A percentile compares a stretch with the other conserved stretches of the same genome.
These are phyloP conservation scores for Ranitomeya variabilis DNA, from an alignment of 2,113 vertebrate genomes.

Conservation along the genomic window DNA sequence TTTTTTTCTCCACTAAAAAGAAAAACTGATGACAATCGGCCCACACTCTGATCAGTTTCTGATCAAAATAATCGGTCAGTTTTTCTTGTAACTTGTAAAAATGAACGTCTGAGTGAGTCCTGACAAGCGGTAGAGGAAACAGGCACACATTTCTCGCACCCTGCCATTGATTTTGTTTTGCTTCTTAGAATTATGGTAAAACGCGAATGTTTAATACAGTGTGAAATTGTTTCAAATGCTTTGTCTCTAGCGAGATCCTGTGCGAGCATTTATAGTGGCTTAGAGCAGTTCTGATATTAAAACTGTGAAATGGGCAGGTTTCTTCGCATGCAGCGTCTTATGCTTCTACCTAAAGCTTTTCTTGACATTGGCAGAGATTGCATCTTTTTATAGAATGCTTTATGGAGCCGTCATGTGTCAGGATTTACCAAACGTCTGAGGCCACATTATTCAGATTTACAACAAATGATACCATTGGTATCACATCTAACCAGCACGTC, in stretches of 20 bases:
- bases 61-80: no score
- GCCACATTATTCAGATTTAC: conserved; percentile 16
- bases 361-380: conserved; percentile 29
- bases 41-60: no score
- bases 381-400: conserved; percentile 28
- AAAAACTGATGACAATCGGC: no score
- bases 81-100: no score
- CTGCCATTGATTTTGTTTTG: neutral
- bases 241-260: conserved; percentile 8
- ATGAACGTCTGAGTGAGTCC: no score
- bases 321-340: conserved; percentile 3
- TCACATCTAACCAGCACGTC: neutral
- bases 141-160: neutral
- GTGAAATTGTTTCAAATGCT: conserved; percentile 43
- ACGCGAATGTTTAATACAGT: conserved; percentile 33
- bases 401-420: conserved; percentile 16
- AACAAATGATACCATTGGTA: neutral
- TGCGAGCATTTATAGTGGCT: conserved; percentile 1
- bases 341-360: conserved; percentile 13
- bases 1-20: no score
- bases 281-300: conserved; percentile 41
- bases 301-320: conserved; percentile 28
- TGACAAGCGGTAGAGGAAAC: neutral
- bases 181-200: conserved; percentile 23
- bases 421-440: conserved; percentile 20